Evolutionary conservation across 53 echinoderm and acorn worm genomes (phyloP).

Genomic region (Luidia sarsii): DNA sequence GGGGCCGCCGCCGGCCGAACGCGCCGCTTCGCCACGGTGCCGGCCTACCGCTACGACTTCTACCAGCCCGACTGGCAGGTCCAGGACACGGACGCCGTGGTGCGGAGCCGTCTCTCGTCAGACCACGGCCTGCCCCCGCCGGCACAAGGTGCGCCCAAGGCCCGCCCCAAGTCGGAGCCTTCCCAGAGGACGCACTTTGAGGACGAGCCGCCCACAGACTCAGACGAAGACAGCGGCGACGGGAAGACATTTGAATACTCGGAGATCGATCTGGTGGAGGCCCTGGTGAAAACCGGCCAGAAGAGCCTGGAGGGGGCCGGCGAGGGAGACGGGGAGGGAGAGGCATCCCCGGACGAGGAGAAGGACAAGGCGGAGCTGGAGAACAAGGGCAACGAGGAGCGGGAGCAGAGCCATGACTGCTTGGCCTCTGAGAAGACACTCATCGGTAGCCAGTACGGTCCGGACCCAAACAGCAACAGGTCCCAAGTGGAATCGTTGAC

Average conservation of each 20-base stretch:
- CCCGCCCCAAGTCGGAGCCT: constrained; percentile 23
- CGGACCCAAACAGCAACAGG: not conserved
- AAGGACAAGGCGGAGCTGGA: constrained; percentile 27
- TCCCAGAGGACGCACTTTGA: not conserved
- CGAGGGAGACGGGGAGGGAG: too few relatives aligned
- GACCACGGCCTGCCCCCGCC: not conserved
- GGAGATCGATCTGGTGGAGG: constrained; percentile 93
- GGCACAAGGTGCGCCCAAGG: constrained; percentile 28
- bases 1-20: not conserved
- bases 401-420: not conserved
- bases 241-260: constrained; percentile 67
- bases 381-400: constrained; percentile 48
- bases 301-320: constrained; percentile 18
- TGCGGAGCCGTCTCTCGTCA: constrained; percentile 7
- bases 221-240: constrained; percentile 17
- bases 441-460: not conserved
- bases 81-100: constrained; percentile 38
- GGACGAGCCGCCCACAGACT: too few relatives aligned
- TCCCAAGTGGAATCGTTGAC: constrained; percentile 3
- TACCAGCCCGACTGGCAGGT: constrained; percentile 53
- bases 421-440: constrained; percentile 21
- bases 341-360: constrained; percentile 11
- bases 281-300: constrained; percentile 74
- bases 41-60: constrained; percentile 44
- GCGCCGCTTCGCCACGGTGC: constrained; percentile 44